These are phyloP conservation scores for Verasper variegatus DNA, from an alignment of 2,113 vertebrate species.

Conservation along the genomic window DNA sequence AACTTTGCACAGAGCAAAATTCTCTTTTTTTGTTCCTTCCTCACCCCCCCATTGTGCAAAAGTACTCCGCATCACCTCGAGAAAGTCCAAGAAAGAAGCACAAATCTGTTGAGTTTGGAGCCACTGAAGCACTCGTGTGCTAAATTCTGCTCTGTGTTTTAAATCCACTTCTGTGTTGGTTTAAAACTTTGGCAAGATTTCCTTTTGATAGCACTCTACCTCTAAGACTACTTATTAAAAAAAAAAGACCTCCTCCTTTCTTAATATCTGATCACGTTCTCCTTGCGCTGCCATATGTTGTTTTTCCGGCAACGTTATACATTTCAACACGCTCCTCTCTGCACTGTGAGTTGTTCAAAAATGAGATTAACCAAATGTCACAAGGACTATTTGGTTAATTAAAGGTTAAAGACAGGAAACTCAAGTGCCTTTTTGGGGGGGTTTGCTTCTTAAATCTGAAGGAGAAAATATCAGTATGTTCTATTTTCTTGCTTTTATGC, in stretches of 20 bases:
- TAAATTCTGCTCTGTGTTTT: constrained; percentile 22
- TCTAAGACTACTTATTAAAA: neutral
- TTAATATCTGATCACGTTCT: constrained; percentile 9
- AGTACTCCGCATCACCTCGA: constrained; percentile 61
- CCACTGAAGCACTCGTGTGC: constrained; percentile 20
- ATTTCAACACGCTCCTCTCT: neutral
- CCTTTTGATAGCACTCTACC: neutral
- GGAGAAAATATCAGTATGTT: constrained; percentile 4
- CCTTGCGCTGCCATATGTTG: constrained; percentile 22
- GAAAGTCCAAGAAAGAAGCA: constrained; percentile 40
- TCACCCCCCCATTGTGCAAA: constrained; percentile 53
- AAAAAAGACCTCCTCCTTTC: neutral
- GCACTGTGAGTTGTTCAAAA: neutral
- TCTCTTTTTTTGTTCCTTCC: constrained; percentile 61
- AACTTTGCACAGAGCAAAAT: constrained; percentile 38
- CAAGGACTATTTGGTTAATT: constrained; percentile 25
- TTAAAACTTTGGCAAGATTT: constrained; percentile 2
- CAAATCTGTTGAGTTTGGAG: constrained; percentile 23
- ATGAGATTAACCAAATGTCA: constrained; percentile 26
- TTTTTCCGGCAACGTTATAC: constrained; percentile 5
- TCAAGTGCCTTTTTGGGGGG: constrained; percentile 6
- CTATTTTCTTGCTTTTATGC: neutral
- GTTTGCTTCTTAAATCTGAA: neutral
- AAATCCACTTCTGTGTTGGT: constrained; percentile 20
- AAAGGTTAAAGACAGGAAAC: constrained; percentile 52